phyloP scores from a whole-genome alignment of 2,797 vertebrate genomes.

The Macropodus opercularis region DNA sequence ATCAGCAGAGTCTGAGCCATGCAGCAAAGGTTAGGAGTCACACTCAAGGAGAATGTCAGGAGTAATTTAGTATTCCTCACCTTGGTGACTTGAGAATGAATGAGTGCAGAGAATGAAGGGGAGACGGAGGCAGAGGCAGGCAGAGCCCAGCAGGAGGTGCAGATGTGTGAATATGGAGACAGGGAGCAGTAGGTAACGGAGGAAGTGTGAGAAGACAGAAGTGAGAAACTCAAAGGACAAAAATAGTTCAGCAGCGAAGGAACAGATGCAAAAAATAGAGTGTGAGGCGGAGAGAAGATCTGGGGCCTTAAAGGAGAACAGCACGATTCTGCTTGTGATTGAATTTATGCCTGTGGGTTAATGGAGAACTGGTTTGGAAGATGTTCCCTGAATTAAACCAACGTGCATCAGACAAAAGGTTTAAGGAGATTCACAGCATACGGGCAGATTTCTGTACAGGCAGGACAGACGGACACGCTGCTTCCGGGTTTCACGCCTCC shows the following conservation, averaged over 20 bases:
- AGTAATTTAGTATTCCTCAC: constrained; percentile 46
- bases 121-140: constrained; percentile 17
- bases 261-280: constrained; percentile 36
- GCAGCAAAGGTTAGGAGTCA: constrained; percentile 32
- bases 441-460: too few relatives aligned
- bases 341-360: too few relatives aligned
- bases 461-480: too few relatives aligned
- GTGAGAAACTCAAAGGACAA: constrained; percentile 48
- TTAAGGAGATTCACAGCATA: too few relatives aligned
- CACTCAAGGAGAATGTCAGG: constrained; percentile 42
- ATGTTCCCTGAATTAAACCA: too few relatives aligned
- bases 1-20: constrained; percentile 7
- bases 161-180: constrained; percentile 54
- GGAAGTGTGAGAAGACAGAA: constrained; percentile 25
- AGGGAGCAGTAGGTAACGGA: constrained; percentile 33
- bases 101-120: constrained; percentile 19
- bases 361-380: too few relatives aligned
- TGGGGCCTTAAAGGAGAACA: constrained; percentile 12
- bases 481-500: too few relatives aligned
- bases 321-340: not conserved
- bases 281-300: constrained; percentile 4
- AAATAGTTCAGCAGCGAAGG: constrained; percentile 42
- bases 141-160: constrained; percentile 32
- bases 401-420: too few relatives aligned
- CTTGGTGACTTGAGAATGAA: constrained; percentile 9